Conservation (phyloP, 2,797 vertebrate genomes). For the Xiphophorus birchmanni region DNA sequence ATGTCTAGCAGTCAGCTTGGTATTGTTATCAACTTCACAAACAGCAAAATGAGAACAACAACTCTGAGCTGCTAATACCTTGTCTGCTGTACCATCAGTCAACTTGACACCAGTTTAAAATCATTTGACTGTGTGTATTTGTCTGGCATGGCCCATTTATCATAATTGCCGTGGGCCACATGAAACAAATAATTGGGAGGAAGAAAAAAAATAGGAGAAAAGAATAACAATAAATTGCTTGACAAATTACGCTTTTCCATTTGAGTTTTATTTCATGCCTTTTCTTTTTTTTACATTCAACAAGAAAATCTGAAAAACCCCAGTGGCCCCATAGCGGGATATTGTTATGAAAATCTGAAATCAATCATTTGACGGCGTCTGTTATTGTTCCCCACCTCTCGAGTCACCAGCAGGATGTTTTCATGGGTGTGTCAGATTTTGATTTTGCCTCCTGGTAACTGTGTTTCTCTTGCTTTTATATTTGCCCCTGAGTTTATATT, state of each 20-base stretch:
- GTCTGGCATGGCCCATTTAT: conserved; percentile 54
- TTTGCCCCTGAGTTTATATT: conserved; percentile 15
- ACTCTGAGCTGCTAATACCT: conserved; percentile 41
- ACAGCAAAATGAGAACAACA: conserved; percentile 28
- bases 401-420: conserved; percentile 24
- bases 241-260: conserved; percentile 28
- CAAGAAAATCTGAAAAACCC: conserved; percentile 35
- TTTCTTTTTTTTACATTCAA: conserved; percentile 20
- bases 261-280: conserved; percentile 17
- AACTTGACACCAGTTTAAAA: conserved; percentile 50
- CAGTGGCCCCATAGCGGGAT: conserved; percentile 17
- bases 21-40: conserved; percentile 29
- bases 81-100: conserved; percentile 51
- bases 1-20: conserved; percentile 15
- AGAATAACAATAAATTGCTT: conserved; percentile 11
- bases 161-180: conserved; percentile 34
- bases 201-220: conserved; percentile 3
- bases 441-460: conserved; percentile 38
- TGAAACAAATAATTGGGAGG: conserved; percentile 42
- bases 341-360: conserved; percentile 46
- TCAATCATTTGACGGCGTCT: conserved; percentile 45
- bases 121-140: conserved; percentile 46
- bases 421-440: conserved; percentile 36
- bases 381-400: conserved; percentile 7
- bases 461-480: conserved; percentile 34